These are phyloP conservation scores for Vanacampus margaritifer DNA, from an alignment of 2,113 vertebrate species.

Conservation along the genomic window DNA sequence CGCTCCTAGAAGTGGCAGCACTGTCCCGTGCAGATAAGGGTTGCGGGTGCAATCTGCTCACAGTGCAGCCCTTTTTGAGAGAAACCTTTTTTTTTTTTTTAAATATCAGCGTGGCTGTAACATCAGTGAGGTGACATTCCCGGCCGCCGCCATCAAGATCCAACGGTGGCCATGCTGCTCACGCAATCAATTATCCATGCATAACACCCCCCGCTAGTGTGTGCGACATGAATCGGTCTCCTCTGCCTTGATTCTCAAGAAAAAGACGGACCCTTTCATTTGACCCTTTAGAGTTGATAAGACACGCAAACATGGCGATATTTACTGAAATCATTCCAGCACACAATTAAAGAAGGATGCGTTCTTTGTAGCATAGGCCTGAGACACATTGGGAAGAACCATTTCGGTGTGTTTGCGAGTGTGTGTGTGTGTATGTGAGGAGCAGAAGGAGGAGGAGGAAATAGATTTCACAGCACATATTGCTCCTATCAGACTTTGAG, in stretches of 20 bases:
- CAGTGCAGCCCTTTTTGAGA: conserved; percentile 64
- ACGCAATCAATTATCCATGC: conserved; percentile 81
- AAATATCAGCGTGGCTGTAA: conserved; percentile 62
- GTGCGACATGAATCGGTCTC: conserved; percentile 74
- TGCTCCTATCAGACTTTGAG: conserved; percentile 50
- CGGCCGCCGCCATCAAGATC: conserved; percentile 70
- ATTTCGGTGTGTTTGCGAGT: conserved; percentile 22
- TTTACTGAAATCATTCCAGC: conserved; percentile 66
- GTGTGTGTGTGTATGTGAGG: neutral
- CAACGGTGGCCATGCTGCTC: conserved; percentile 73
- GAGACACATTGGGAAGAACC: conserved; percentile 38
- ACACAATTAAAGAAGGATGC: conserved; percentile 25
- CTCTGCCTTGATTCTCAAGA: conserved; percentile 57
- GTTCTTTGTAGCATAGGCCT: conserved; percentile 39
- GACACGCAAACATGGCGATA: conserved; percentile 46
- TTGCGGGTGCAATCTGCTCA: conserved; percentile 47
- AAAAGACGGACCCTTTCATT: conserved; percentile 50
- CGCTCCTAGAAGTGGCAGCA: conserved; percentile 65
- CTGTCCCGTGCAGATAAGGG: conserved; percentile 76
- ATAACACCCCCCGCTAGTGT: conserved; percentile 66
- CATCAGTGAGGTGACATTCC: conserved; percentile 85
- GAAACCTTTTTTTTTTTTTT: conserved; percentile 42
- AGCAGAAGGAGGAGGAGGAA: conserved; percentile 48
- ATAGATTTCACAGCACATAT: conserved; percentile 59
- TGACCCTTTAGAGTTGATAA: conserved; percentile 57